Base-by-base conservation (phyloP, 2,797 vertebrate genomes). In the Rhinichthys osculus region DNA sequence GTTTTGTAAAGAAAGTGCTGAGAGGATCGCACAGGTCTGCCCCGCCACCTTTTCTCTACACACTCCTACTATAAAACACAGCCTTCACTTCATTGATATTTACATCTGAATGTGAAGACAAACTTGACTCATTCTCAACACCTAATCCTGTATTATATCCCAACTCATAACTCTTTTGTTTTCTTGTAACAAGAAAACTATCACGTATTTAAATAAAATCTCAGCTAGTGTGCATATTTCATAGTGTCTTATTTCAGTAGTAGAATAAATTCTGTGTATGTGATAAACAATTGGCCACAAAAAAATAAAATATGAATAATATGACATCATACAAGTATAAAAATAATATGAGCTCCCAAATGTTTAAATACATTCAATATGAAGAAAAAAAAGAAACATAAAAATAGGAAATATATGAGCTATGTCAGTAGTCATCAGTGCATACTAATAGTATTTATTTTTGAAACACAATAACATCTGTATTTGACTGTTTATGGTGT, bases 1-100 rank as follows among this genome's bases (percentile, higher is more conserved):
- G 93, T 99, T 99, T 93, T 99, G 98, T 92, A 99, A 99, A 94
- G 98, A 99, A 88, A 95, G 97, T 72, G 98, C 98, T 0, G 98
- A 99, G 91, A 97, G 98, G 91, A 99, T 99, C 78, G 97, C 98
- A 86, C 98, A 99, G 98, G 98, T 99, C 33, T 52, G 59, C 13
- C 23, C 19, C 8, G 14, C 47, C 23, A 52, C 1, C 30, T n/a
- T n/a, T 62, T 83, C 42, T 35, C 2, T n/a, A 59, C 33, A 57
- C 35, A 30, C n/a, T 82, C 35, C 23, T 71, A 13, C 27, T 30
- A 17, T 38, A 11, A 52, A 84, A 42, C 44, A 67, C 23, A 40
- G 42, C 30, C 30, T 67, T 6, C 40, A 30, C 77, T 70, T 42
- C 30, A 30, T 14, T 78, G 2, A 57, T 70, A 70, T 54, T 66